A percentile compares a stretch with the other conserved stretches of the same genome.
These are phyloP conservation scores for Dipodomys stephensi DNA, from an alignment of 2,113 vertebrate genomes.

Conservation along the genomic window DNA sequence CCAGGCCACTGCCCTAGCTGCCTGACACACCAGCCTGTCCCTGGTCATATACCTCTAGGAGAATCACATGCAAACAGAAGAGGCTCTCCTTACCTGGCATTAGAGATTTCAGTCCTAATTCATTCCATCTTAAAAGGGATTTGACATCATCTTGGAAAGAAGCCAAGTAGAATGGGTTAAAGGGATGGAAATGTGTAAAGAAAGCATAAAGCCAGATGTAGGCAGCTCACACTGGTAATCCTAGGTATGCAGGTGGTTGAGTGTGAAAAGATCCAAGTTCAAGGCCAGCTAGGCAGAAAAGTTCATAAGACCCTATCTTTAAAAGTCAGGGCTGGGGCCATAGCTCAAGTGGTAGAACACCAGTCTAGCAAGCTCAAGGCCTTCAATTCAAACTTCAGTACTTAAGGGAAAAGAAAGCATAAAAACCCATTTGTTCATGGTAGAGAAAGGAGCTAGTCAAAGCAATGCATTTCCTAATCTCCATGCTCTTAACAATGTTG, in stretches of 20 bases:
- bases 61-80: not conserved
- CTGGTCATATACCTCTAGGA: not conserved
- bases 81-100: not conserved
- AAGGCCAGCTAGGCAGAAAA: too few relatives aligned
- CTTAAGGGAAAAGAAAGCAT: too few relatives aligned
- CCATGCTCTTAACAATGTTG: not conserved
- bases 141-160: not conserved
- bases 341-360: too few relatives aligned
- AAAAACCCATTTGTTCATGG: not conserved
- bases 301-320: too few relatives aligned
- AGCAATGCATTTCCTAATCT: not conserved
- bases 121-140: not conserved
- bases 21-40: not conserved
- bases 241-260: too few relatives aligned
- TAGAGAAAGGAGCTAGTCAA: not conserved
- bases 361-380: too few relatives aligned
- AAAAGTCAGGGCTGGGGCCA: too few relatives aligned
- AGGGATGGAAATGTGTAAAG: not conserved
- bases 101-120: not conserved
- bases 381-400: too few relatives aligned
- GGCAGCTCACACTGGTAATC: too few relatives aligned
- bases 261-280: too few relatives aligned
- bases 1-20: too few relatives aligned
- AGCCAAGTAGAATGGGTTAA: not conserved
- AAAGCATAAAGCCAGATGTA: not conserved